Base-by-base conservation (phyloP, 2,888 invertebrate genomes). In the Drosophila nigricruria region DNA sequence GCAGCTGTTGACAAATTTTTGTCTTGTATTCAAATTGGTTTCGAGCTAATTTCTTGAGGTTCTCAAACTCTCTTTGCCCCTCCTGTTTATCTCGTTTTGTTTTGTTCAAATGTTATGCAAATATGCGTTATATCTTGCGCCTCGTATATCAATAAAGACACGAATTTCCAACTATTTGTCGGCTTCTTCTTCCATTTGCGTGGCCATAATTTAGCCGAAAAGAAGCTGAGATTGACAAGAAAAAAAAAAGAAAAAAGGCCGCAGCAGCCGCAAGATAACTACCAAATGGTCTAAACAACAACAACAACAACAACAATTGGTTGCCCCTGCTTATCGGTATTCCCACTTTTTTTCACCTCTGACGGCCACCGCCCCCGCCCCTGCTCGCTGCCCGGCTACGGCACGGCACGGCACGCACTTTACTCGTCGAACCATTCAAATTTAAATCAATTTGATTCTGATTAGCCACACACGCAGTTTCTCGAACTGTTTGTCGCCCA, bases 371-470 rank as follows among this genome's bases (percentile, higher is more conserved):
- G 8, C 40, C 43, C 56, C 34, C 6, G 40, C 57, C 30, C 58
- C 49, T 40, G 8, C 42, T 30, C n/a, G 2, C 14, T 20, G 20
- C 34, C 36, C 38, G 10, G 8, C 18, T 23, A 38, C 40, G 30
- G 18, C 56, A 65, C 82, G 78, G 82, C 25, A 38, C 40, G 30
- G 18, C 56, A 65, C 82, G 78, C 84, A 80, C 79, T 83, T 79
- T 85, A 70, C 80, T 69, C 83, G 56, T 84, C 81, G 81, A 87
- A 82, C 71, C 88, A 82, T 81, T 88, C 82, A 87, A 88, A 88
- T 90, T 88, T 77, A 85, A 88, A 89, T 90, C 88, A 87, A 89
- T 90, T 89, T 89, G 89, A 85, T 90, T 89, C 85, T 89, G 90
- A 90, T 89, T 89, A 90, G 89, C 89, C 90, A 90, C 89, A 89